phyloP scores from a whole-genome alignment of 2,888 invertebrate species.

The Caenorhabditis imperialis region DNA sequence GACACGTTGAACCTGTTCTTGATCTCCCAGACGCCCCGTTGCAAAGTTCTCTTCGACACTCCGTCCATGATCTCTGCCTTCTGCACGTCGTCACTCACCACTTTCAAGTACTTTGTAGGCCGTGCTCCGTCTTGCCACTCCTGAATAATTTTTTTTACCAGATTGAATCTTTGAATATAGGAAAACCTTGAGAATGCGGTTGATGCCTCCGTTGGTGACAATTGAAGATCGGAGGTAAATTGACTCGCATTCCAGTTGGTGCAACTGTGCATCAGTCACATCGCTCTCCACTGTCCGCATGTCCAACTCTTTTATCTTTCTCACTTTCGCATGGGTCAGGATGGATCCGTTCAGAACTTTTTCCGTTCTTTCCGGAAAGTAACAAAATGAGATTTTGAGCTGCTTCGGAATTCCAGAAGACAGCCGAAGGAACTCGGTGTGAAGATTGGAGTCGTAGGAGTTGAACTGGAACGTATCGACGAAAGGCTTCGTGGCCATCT shows the following conservation, averaged over 20 bases:
- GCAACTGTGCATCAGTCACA: slow-evolving; percentile 27
- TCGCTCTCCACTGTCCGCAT: slow-evolving; percentile 44
- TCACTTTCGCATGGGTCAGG: slow-evolving; percentile 21
- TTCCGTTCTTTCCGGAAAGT: slow-evolving; percentile 38
- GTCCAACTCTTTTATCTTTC: slow-evolving; percentile 27
- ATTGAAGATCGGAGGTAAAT: slow-evolving; percentile 29
- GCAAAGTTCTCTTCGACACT: slow-evolving; percentile 39
- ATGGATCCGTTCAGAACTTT: slow-evolving; percentile 41
- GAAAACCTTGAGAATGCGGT: slow-evolving; percentile 47
- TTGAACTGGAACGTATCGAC: slow-evolving; percentile 38
- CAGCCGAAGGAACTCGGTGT: slow-evolving; percentile 23
- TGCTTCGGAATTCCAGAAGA: slow-evolving; percentile 31
- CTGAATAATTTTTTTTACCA: slow-evolving; percentile 7
- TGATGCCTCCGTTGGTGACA: slow-evolving; percentile 41
- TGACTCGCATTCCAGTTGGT: slow-evolving; percentile 30
- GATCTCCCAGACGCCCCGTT: slow-evolving; percentile 50
- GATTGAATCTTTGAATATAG: no score
- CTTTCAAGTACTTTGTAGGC: slow-evolving; percentile 41
- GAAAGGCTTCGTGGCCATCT: slow-evolving; percentile 8
- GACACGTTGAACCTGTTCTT: slow-evolving; percentile 43
- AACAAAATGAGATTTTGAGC: slow-evolving; percentile 39
- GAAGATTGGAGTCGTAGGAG: slow-evolving; percentile 31
- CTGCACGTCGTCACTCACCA: slow-evolving; percentile 47
- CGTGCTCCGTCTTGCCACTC: slow-evolving; percentile 52
- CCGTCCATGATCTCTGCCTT: slow-evolving; percentile 54